A percentile compares a stretch with the other conserved stretches of the same genome.
phyloP scores from a whole-genome alignment of 2,888 invertebrate species.

The Acrocera orbiculus region DNA sequence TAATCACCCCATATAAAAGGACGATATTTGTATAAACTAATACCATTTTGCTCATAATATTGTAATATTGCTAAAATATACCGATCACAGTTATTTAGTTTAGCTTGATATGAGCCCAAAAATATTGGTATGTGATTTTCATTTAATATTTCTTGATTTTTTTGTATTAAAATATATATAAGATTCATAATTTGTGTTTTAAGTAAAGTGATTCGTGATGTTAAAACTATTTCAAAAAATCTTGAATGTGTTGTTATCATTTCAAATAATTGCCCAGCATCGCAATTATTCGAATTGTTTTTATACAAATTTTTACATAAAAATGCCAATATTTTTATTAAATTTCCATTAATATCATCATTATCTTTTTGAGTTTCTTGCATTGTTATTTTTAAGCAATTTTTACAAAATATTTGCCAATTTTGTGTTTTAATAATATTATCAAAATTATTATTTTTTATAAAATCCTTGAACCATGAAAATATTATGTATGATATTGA shows the following conservation, averaged over 20 bases:
- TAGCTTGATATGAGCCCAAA: constrained; percentile 61
- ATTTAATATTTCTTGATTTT: constrained; percentile 44
- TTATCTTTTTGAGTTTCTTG: constrained; percentile 28
- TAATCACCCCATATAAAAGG: constrained; percentile 74
- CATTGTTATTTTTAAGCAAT: constrained; percentile 47
- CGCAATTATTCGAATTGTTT: constrained; percentile 34
- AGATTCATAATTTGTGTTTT: constrained; percentile 47
- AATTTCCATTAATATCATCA: constrained; percentile 28
- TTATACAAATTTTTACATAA: constrained; percentile 40
- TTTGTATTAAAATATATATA: constrained; percentile 41
- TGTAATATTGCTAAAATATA: constrained; percentile 47
- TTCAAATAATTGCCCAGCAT: constrained; percentile 43
- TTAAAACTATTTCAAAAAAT: constrained; percentile 51
- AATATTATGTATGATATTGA: constrained; percentile 27
- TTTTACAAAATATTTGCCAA: constrained; percentile 44
- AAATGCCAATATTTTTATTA: constrained; percentile 38
- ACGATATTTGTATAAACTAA: constrained; percentile 46
- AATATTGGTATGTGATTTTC: constrained; percentile 54
- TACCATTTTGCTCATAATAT: constrained; percentile 48
- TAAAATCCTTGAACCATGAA: constrained; percentile 17
- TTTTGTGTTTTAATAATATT: constrained; percentile 29
- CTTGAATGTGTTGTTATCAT: constrained; percentile 63
- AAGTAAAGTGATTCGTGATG: constrained; percentile 30
- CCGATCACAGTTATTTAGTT: constrained; percentile 50
- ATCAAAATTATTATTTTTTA: constrained; percentile 13